phyloP scores from a whole-genome alignment of 2,888 invertebrate genomes.

The Vanessa cardui region DNA sequence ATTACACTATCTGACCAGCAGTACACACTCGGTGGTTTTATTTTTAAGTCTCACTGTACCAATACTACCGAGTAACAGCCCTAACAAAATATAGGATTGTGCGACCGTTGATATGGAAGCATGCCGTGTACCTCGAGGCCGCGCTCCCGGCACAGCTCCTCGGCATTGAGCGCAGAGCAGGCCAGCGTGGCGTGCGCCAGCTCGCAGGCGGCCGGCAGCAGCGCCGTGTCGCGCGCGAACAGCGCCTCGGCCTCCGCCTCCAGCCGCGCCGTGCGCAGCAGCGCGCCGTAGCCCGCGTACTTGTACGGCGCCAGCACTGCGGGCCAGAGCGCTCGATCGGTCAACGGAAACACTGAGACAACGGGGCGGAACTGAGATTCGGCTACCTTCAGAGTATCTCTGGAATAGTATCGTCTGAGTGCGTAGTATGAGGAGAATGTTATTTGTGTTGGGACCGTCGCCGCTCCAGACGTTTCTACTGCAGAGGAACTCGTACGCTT shows the following conservation, averaged over 20 bases:
- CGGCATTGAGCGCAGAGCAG: conserved; percentile 98
- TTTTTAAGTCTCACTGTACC: too few species aligned
- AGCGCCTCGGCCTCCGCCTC: conserved; percentile 96
- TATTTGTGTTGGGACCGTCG: conserved; percentile 96
- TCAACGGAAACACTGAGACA: neutral
- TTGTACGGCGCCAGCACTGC: conserved; percentile 96
- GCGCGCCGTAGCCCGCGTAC: conserved; percentile 98
- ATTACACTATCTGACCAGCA: too few species aligned
- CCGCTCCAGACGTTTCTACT: conserved; percentile 93
- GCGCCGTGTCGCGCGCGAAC: conserved; percentile 84
- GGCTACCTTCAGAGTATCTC: conserved; percentile 91
- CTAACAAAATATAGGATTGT: too few species aligned
- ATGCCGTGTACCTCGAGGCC: conserved; percentile 88
- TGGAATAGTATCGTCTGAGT: conserved; percentile 98
- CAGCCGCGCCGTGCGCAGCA: conserved; percentile 96
- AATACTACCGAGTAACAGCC: too few species aligned
- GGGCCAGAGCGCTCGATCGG: neutral
- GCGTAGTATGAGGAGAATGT: conserved; percentile 94
- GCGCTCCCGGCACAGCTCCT: conserved; percentile 96
- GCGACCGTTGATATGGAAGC: too few species aligned
- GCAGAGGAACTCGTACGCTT: conserved; percentile 98
- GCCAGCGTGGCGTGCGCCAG: conserved; percentile 97
- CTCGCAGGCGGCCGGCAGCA: conserved; percentile 96
- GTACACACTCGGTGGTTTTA: too few species aligned
- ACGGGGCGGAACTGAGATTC: neutral